Base-by-base conservation (phyloP, 2,888 invertebrate genomes). In the Cyrtodaria siliqua region DNA sequence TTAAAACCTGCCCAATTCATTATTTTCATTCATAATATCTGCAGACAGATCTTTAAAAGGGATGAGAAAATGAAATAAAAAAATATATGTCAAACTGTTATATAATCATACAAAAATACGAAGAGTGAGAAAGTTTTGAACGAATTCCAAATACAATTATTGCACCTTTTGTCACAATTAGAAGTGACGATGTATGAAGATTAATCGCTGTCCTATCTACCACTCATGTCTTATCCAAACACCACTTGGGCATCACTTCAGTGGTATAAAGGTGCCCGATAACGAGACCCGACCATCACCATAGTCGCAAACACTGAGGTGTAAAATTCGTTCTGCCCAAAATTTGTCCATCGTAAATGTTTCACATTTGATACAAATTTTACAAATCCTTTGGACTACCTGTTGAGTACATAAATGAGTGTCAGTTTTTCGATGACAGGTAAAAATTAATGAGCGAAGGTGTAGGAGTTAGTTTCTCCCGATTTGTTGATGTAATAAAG, bases 221-320 rank as follows among this genome's bases (percentile, higher is more conserved):
- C 40, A 44, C 56, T 66, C 66, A 16, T 20, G 49, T 20, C 44
- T 62, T 62, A 61, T 75, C 75, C 56, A 75, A 75, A 75, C 69
- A 75, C 49, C 38, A 62, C 75, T 69, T 64, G 60, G 57, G 4
- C 50, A 49, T 42, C 60, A 59, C 69, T 69, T 53, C 53, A 59
- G 38, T 49, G 27, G 60, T 59, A 40, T 62, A 27, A 70, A 33
- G 44, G 20, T 16, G 33, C 33, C 4, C 33, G 33, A 33, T 33
- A 33, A 33, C 6, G 33, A 33, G 33, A 33, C 33, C 33, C 33
- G 12, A 33, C 4, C 33, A 33, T 66, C 56, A 33, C 66, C 47
- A 66, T 66, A 53, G 66, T 64, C 66, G 56, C 47, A 49, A 27
- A 56, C 29, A 27, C 29, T 18, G 33, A 18, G 52, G 47, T 56